Base-by-base conservation (phyloP, 2,888 invertebrate genomes). In the Limnephilus auricula region DNA sequence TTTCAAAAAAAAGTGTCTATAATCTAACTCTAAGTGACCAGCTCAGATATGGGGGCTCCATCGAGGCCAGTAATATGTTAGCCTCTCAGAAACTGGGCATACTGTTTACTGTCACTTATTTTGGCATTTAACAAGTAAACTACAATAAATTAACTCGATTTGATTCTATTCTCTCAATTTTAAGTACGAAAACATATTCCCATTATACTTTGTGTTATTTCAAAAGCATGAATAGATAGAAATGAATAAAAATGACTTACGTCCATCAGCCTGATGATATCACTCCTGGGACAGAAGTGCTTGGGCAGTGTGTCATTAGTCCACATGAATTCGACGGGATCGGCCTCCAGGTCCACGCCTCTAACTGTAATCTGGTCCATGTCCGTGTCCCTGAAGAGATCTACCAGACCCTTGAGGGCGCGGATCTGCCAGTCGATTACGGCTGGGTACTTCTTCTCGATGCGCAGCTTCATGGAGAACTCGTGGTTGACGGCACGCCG, bases 281-380 rank as follows among this genome's bases (percentile, higher is more conserved):
- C 97, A 89, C 96, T 96, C 93, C 97, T 97, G 0, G 98, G 98
- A 93, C 99, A 99, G 84, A 96, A 96, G 93, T 97, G 97, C 88
- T 97, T 97, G 0, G 98, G 97, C 93, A 99, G 94, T 12, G 98
- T 98, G 93, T 98, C 98, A 94, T 99, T 99, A 31, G 98, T 97
- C 98, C 98, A 98, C 50, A 97, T 97, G 94, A 97, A 98, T 93
- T 97, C 97, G 93, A 96, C 97, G 94, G 96, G 96, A 94, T 96
- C 97, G 65, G 95, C 96, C 87, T 95, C 95, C 91, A 96, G 95
- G 79, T 97, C 97, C 34, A 97, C 96, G 79, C 96, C 96, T 88
- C 97, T 95, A 0, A 98, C 97, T 0, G 97, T 97, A 93, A 98
- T 96, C 91, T 97, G 97, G 37, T 96, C 96, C 94, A 96, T 95